phyloP scores from a whole-genome alignment of 2,888 invertebrate species.

The Exephanes ischioxanthus region DNA sequence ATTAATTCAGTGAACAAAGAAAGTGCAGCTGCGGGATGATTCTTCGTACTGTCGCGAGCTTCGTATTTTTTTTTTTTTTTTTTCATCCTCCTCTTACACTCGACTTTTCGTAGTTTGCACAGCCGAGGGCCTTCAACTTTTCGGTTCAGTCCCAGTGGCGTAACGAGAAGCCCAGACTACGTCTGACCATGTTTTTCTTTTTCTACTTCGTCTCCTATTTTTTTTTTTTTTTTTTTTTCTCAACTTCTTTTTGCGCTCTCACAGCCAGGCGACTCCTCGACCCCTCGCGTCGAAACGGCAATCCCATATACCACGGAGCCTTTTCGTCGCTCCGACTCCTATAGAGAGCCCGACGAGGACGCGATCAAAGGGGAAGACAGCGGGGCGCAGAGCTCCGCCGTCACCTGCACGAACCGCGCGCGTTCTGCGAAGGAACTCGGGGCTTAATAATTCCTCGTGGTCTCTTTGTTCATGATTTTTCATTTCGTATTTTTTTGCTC shows the following conservation, averaged over 20 bases:
- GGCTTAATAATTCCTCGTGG: constrained; percentile 71
- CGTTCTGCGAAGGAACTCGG: constrained; percentile 54
- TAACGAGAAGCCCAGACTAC: constrained; percentile 35
- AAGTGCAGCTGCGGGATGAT: constrained; percentile 18
- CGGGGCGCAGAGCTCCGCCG: constrained; percentile 38
- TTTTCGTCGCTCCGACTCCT: constrained; percentile 37
- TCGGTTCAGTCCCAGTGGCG: constrained; percentile 40
- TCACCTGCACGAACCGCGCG: constrained; percentile 45
- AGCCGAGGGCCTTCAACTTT: constrained; percentile 42
- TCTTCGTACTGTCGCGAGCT: background rate
- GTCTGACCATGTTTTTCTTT: constrained; percentile 54
- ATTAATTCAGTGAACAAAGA: constrained; percentile 28
- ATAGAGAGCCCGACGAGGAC: constrained; percentile 27
- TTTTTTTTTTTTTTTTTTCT: constrained; percentile 40
- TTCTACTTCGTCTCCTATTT: constrained; percentile 44
- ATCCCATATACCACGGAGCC: background rate
- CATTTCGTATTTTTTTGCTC: constrained; percentile 66
- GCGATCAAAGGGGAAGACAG: constrained; percentile 56
- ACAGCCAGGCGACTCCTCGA: constrained; percentile 19
- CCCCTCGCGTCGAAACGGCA: constrained; percentile 15
- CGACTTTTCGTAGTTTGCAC: constrained; percentile 14
- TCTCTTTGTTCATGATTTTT: constrained; percentile 72
- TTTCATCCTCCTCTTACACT: background rate
- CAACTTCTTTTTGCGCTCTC: constrained; percentile 36
- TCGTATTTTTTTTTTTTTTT: constrained; percentile 2